phyloP scores from a whole-genome alignment of 1,140 invertebrate genomes.

The Muscidifurax raptorellus region DNA sequence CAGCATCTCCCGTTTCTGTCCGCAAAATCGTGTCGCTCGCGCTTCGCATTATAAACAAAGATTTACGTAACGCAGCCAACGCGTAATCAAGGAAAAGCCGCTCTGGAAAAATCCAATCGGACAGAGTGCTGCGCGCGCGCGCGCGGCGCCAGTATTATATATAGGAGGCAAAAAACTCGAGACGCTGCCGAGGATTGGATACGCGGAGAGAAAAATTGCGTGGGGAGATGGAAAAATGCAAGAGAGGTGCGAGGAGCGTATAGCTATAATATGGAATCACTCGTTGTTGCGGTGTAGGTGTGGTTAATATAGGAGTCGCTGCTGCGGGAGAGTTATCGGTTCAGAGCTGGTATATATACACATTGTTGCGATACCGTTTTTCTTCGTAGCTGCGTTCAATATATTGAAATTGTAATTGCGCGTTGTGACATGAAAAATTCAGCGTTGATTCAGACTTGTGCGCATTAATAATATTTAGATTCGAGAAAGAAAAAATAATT shows the following conservation, averaged over 20 bases:
- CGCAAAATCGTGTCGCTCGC: neutral
- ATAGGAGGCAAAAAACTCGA: neutral
- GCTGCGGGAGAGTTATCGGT: too few species aligned
- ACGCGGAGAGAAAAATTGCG: neutral
- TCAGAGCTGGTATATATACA: too few species aligned
- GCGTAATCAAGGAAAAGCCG: neutral
- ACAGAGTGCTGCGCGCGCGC: slow-evolving; percentile 3
- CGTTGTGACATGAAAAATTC: too few species aligned
- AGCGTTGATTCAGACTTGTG: too few species aligned
- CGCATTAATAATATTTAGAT: too few species aligned
- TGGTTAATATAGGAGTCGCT: neutral
- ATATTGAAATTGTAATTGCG: too few species aligned
- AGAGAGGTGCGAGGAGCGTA: neutral
- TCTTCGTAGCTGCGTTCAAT: too few species aligned
- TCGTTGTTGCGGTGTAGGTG: neutral
- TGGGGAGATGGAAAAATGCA: neutral
- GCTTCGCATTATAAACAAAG: slow-evolving; percentile 17
- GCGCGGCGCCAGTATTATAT: neutral
- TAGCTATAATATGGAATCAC: too few species aligned
- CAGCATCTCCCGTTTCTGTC: neutral
- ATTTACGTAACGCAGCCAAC: slow-evolving; percentile 24
- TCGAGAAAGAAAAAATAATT: too few species aligned
- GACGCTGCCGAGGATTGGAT: neutral
- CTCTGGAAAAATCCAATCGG: slow-evolving; percentile 30
- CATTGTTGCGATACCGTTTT: too few species aligned